Evolutionary conservation across 1,140 invertebrate genomes (phyloP).

Genomic region (Batillaria attramentaria): DNA sequence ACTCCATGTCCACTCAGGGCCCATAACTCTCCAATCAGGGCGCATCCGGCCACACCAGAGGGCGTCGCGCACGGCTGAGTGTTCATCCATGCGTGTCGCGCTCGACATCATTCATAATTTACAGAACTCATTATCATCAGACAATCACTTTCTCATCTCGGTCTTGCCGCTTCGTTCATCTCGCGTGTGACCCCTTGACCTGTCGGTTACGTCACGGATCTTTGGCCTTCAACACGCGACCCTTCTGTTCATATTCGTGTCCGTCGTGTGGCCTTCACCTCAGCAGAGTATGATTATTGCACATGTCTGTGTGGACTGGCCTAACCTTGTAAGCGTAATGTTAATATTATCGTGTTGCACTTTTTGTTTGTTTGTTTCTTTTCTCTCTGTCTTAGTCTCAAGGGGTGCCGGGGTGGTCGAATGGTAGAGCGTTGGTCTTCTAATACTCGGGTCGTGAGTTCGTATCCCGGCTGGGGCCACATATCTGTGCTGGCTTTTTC

Average conservation of each 20-base stretch:
- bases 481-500: too few relatives aligned
- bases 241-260: background rate
- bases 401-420: too few relatives aligned
- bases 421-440: too few relatives aligned
- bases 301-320: background rate
- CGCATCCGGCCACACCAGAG: slow-evolving; percentile 8
- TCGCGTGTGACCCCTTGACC: background rate
- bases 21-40: background rate
- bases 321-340: too few relatives aligned
- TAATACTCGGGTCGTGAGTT: too few relatives aligned
- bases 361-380: too few relatives aligned
- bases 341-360: too few relatives aligned
- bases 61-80: background rate
- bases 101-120: slow-evolving; percentile 9
- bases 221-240: background rate
- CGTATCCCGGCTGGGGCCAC: too few relatives aligned
- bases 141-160: background rate
- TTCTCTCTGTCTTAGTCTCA: too few relatives aligned
- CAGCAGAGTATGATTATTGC: background rate
- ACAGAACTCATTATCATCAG: slow-evolving; percentile 4
- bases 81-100: background rate
- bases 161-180: background rate
- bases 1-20: background rate
- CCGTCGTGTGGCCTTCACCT: background rate
- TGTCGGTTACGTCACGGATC: background rate